Evolutionary conservation across 1,140 invertebrate species (phyloP), one percentile per base, ranked within the genome.

Genomic region (Drosophila kikkawai): DNA sequence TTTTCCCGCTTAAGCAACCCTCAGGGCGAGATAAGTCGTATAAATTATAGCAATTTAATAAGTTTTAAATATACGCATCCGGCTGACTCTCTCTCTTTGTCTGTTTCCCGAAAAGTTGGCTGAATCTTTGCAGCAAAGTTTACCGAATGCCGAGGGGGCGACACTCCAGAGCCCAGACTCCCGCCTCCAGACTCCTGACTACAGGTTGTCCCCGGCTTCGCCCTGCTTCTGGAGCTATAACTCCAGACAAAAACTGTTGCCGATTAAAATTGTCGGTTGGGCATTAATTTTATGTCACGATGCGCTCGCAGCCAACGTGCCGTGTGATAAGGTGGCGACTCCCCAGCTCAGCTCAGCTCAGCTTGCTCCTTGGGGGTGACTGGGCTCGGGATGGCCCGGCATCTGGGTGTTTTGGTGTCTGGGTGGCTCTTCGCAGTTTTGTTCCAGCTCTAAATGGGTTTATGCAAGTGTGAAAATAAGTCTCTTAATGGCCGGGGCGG

Each of bases 1-100:
- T 82, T 76, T 57, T 63, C 39, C 71, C 11, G 61, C 67, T 79
- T 69, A 75, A 90, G 79, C 82, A 79, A 90, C 86, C 85, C 85
- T 82, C 71, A 39, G 81, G 79, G 66, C 67, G 51, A 92, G 91
- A 91, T 91, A 91, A 91, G 86, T 84, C 91, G 91, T 92, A 92
- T 92, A 92, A 92, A 92, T 92, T 92, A 92, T 91, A 92, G 91
- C 91, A 92, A 91, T 92, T 92, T 92, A 92, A 92, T 92, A 92
- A 92, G 91, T 92, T 92, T 87, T 91, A 92, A 92, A 92, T 92
- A 87, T 92, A 91, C 80, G 86, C 91, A 92, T 92, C 91, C 91
- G 86, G 66, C 64, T 67, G 68, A 39, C 75, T 79, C 60, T 36
- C 48, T 76, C 44, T 45, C 50, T 68, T 53, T 79, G 51, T 63